Evolutionary conservation across 2,888 invertebrate genomes (phyloP).

Genomic region (Drosophila tanythrix): DNA sequence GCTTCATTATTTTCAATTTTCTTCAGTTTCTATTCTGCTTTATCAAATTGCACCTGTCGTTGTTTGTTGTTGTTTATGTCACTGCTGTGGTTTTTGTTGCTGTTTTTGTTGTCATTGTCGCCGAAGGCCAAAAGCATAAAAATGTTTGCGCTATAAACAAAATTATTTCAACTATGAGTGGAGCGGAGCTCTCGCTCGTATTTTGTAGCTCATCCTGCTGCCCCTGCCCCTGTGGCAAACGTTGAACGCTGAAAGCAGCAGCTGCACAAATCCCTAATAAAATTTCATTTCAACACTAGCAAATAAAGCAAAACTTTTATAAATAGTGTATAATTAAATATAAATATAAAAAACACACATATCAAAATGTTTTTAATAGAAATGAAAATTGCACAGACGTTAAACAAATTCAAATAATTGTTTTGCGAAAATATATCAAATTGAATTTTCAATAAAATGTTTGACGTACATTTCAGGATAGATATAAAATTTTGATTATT

Average conservation of each 20-base stretch:
- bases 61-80: conserved; percentile 32
- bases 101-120: conserved; percentile 8
- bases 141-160: conserved; percentile 56
- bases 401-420: neutral
- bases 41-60: conserved; percentile 70
- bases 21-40: conserved; percentile 19
- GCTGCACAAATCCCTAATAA: conserved; percentile 44
- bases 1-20: conserved; percentile 6
- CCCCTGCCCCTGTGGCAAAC: conserved; percentile 7
- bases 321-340: conserved; percentile 37
- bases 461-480: neutral
- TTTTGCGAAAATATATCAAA: neutral
- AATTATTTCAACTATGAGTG: conserved; percentile 53
- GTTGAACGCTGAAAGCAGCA: conserved; percentile 37
- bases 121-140: conserved; percentile 43
- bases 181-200: conserved; percentile 22
- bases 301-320: conserved; percentile 5
- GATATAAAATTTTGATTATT: neutral
- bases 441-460: neutral
- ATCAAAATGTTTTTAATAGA: neutral
- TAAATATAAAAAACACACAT: conserved; percentile 7
- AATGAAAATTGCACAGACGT: conserved; percentile 15
- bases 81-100: neutral
- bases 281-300: conserved; percentile 29
- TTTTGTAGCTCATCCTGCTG: conserved; percentile 5